phyloP scores from a whole-genome alignment of 2,113 vertebrate genomes.

The Vidua macroura region DNA sequence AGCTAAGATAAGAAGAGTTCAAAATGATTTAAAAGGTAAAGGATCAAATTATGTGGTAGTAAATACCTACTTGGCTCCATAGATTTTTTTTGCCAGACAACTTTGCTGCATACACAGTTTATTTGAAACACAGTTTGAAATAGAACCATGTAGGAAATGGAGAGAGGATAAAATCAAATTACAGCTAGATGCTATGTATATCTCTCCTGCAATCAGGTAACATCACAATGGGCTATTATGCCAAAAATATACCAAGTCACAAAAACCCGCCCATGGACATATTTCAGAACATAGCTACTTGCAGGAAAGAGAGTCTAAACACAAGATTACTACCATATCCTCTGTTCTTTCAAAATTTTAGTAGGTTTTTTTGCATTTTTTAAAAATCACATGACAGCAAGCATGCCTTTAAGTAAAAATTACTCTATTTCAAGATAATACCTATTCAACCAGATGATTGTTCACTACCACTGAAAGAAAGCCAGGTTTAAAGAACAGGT shows the following conservation, averaged over 20 bases:
- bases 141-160: background rate
- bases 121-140: slow-evolving; percentile 16
- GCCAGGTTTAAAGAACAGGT: background rate
- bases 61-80: background rate
- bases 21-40: background rate
- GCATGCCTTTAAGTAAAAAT: background rate
- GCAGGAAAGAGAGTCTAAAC: background rate
- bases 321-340: background rate
- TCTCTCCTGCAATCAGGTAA: background rate
- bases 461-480: background rate
- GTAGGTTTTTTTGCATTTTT: background rate
- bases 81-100: background rate
- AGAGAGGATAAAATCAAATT: slow-evolving; percentile 1
- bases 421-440: background rate
- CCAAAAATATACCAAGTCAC: background rate
- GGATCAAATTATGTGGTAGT: background rate
- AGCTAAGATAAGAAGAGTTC: background rate
- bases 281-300: background rate
- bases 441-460: background rate
- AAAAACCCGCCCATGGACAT: background rate
- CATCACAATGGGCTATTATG: background rate
- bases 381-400: background rate
- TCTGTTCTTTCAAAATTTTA: background rate
- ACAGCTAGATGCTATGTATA: background rate
- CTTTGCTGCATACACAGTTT: background rate